phyloP scores from a whole-genome alignment of 2,888 invertebrate species.

The Heliconius charithonia region DNA sequence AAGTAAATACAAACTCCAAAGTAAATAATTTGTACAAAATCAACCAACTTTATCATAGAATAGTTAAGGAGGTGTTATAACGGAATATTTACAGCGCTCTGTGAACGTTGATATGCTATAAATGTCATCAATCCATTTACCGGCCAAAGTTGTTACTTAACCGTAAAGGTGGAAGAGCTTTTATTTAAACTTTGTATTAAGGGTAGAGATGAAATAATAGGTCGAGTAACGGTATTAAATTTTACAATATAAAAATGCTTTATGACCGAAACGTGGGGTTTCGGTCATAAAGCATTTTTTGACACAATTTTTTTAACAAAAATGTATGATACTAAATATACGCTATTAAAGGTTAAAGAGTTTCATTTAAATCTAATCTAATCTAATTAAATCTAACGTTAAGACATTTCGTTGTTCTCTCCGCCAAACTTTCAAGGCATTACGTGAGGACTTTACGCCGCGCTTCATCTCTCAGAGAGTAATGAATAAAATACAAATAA shows the following conservation, averaged over 20 bases:
- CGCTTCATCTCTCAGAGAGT: too few species aligned
- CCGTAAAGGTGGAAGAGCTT: conserved; percentile 1
- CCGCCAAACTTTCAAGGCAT: too few species aligned
- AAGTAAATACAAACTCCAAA: background rate
- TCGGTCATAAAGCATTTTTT: too few species aligned
- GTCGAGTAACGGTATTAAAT: background rate
- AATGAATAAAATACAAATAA: background rate
- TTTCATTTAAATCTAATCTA: too few species aligned
- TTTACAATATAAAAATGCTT: background rate
- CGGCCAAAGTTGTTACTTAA: conserved; percentile 6
- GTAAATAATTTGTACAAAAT: conserved; percentile 19
- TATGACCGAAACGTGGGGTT: background rate
- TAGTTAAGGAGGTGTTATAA: conserved; percentile 13
- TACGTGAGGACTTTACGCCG: too few species aligned
- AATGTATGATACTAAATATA: too few species aligned
- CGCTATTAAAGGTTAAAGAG: too few species aligned
- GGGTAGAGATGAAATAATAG: background rate
- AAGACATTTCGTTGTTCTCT: too few species aligned
- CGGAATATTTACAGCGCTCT: conserved; percentile 19
- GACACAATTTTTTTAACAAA: too few species aligned
- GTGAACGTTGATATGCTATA: conserved; percentile 13
- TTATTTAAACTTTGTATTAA: conserved; percentile 8
- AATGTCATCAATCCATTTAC: conserved; percentile 12
- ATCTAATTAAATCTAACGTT: too few species aligned
- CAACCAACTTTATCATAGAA: conserved; percentile 14